Percentiles rank a stretch among this genome's conserved stretches.
Conservation (phyloP, 1,140 invertebrate species). For the Drosophila bocki region DNA sequence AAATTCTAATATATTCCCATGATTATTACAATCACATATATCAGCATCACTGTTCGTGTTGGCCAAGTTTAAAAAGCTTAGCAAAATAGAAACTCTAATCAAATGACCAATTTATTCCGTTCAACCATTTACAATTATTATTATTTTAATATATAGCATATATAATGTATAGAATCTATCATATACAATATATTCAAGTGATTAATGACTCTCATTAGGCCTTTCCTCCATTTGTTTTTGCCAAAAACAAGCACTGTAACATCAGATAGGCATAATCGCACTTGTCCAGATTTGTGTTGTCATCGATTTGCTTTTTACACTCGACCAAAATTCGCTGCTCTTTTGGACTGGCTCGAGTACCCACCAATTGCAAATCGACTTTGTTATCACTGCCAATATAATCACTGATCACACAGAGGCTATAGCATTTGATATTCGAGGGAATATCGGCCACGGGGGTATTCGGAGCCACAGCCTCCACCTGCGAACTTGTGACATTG, state of each 20-base stretch:
- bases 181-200: background rate
- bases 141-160: background rate
- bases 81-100: background rate
- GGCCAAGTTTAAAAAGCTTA: background rate
- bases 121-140: too few relatives aligned
- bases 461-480: conserved; percentile 11
- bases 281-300: background rate
- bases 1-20: background rate
- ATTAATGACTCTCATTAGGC: background rate
- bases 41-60: background rate
- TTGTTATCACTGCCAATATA: conserved; percentile 22
- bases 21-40: background rate
- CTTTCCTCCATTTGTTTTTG: background rate
- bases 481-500: conserved; percentile 9
- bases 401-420: conserved; percentile 22
- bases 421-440: conserved; percentile 37
- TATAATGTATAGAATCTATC: background rate
- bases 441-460: conserved; percentile 4
- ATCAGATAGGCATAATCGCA: conserved; percentile 51
- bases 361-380: background rate
- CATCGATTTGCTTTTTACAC: conserved; percentile 15
- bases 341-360: conserved; percentile 11
- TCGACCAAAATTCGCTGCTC: conserved; percentile 11
- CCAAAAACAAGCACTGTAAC: conserved; percentile 25
- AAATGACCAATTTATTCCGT: background rate